Percentiles rank a stretch among this genome's conserved stretches.
Evolutionary conservation across 2,797 vertebrate species (phyloP).

Genomic region (Oreochromis grahami): DNA sequence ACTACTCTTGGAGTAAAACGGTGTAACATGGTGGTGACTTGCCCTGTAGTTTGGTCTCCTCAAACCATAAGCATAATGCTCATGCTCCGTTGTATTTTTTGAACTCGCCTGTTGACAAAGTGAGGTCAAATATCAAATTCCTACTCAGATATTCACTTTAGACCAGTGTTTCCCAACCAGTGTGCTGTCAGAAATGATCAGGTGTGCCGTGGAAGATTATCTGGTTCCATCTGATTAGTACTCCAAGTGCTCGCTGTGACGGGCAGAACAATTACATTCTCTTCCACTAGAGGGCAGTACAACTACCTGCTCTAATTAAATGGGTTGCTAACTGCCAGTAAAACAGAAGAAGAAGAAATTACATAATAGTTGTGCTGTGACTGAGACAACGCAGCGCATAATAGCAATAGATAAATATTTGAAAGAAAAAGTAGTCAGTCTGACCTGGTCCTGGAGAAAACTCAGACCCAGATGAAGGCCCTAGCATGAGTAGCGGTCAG

Average conservation of each 20-base stretch:
- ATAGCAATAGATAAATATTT: background rate
- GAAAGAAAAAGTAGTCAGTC: background rate
- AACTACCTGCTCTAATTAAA: background rate
- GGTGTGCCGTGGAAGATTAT: background rate
- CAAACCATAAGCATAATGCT: fast-evolving
- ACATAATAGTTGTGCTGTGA: background rate
- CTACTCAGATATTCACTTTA: background rate
- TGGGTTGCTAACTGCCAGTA: background rate
- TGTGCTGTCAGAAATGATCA: background rate
- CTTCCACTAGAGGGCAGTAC: background rate
- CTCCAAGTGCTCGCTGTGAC: background rate
- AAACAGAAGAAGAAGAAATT: background rate
- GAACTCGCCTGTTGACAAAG: conserved; percentile 57
- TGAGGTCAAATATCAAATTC: background rate
- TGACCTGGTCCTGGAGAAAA: background rate
- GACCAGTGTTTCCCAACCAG: background rate
- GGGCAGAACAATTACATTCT: background rate
- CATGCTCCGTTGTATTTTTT: background rate
- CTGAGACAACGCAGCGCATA: background rate
- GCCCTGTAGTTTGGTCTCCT: conserved; percentile 26
- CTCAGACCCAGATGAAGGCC: background rate
- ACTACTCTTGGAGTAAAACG: conserved; percentile 80
- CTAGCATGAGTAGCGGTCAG: background rate
- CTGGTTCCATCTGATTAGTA: background rate
- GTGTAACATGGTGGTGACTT: background rate